These are phyloP conservation scores for Tubiluchus corallicola DNA, from an alignment of 2,888 invertebrate species.

Conservation along the genomic window DNA sequence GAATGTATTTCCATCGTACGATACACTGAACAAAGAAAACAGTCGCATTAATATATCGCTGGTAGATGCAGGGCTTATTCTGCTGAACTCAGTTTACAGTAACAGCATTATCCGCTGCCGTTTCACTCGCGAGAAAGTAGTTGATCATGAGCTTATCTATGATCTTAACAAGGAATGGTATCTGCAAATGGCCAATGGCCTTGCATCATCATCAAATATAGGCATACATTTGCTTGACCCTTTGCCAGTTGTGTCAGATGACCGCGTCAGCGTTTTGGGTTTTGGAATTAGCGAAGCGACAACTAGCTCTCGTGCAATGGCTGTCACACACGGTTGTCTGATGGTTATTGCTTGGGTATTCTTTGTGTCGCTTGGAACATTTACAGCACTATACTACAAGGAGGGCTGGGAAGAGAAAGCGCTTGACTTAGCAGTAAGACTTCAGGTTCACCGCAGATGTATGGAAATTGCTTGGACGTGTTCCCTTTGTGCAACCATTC, in stretches of 20 bases:
- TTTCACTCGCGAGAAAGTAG: background rate
- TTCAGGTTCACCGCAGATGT: conserved; percentile 68
- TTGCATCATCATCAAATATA: no score
- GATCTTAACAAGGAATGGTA: background rate
- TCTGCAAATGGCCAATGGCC: conserved; percentile 1
- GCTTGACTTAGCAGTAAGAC: no score
- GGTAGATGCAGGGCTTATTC: background rate
- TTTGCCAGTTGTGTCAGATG: no score
- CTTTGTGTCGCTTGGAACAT: conserved; percentile 62
- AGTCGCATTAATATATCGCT: no score
- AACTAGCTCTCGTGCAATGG: no score
- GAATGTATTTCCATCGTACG: background rate
- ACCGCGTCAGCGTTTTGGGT: no score
- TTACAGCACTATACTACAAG: conserved; percentile 69
- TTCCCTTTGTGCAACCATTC: conserved; percentile 52
- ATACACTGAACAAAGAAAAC: background rate
- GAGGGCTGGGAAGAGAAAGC: conserved; percentile 72
- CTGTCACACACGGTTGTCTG: no score
- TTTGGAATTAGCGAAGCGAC: no score
- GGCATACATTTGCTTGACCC: no score
- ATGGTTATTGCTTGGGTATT: conserved; percentile 74
- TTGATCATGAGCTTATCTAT: background rate
- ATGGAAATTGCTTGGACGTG: conserved; percentile 63
- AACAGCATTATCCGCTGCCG: background rate
- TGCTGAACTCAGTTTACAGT: background rate